phyloP scores from a whole-genome alignment of 2,888 invertebrate genomes.

The Drosophila siamana region DNA sequence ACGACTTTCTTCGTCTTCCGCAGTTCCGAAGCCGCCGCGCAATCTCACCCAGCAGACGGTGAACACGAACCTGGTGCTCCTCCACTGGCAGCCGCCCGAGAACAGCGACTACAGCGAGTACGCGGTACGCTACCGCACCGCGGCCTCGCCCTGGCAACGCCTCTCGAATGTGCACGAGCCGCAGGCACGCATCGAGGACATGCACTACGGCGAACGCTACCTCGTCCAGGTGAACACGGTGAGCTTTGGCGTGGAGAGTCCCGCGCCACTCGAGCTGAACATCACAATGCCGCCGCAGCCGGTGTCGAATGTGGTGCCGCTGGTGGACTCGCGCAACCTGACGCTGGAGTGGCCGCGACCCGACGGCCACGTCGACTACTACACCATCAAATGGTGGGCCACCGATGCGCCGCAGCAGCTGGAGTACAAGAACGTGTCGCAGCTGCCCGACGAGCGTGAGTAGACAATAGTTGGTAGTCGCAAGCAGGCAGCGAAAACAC shows the following conservation, averaged over 20 bases:
- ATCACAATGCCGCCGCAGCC: slow-evolving; percentile 96
- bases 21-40: slow-evolving; percentile 92
- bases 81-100: slow-evolving; percentile 89
- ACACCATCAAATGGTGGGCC: slow-evolving; percentile 92
- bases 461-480: slow-evolving; percentile 8
- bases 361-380: slow-evolving; percentile 93
- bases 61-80: slow-evolving; percentile 91
- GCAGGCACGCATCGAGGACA: slow-evolving; percentile 92
- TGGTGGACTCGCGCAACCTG: slow-evolving; percentile 95
- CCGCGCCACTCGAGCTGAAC: slow-evolving; percentile 91
- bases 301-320: slow-evolving; percentile 92
- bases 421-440: slow-evolving; percentile 87
- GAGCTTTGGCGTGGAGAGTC: slow-evolving; percentile 93
- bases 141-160: slow-evolving; percentile 90
- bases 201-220: slow-evolving; percentile 95
- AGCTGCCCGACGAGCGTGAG: slow-evolving; percentile 79
- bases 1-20: neutral
- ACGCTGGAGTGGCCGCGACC: slow-evolving; percentile 96
- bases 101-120: slow-evolving; percentile 91
- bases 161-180: slow-evolving; percentile 89
- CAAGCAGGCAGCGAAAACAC: too few relatives aligned
- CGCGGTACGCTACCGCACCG: slow-evolving; percentile 92
- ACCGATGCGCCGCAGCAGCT: slow-evolving; percentile 86
- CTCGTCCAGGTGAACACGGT: slow-evolving; percentile 94
- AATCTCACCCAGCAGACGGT: slow-evolving; percentile 92